Evolutionary conservation across 2,888 invertebrate species (phyloP), one percentile per base, ranked within the genome.

Genomic region (Diaphora mendica): DNA sequence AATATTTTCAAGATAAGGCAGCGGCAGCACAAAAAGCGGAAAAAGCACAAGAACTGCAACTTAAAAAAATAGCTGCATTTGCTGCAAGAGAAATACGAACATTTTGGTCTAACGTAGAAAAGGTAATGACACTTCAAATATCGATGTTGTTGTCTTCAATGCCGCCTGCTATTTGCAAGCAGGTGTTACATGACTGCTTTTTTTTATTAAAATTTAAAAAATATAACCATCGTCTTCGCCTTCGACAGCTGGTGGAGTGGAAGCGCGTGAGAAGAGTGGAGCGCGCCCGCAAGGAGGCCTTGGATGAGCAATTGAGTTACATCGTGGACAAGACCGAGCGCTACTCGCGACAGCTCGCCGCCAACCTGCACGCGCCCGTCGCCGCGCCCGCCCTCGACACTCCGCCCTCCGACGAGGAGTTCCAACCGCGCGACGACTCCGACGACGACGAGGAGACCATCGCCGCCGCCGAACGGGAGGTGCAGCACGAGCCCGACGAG

Each of bases 321-420:
- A 99, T 99, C 89, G 99, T 99, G 76, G 99, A 99, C 93, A 99
- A 99, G 94, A 99, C 99, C 0, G 99, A 99, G 93, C 99, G 99
- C 90, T 99, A 99, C 96, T 99, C 99, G 55, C 98, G 98, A 44
- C 97, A 98, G 94, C 95, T 99, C 76, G 98, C 98, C 8, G 98
- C 98, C 92, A 98, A 98, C 81, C 97, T 98, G 96, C 79, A 75
- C 81, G 84, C 73, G 77, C 77, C 84, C 79, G 78, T 44, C 55
- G 26, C 13, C 64, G 51, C 65, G 26, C 62, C 48, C 74, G 66
- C 35, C 11, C 51, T 78, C 84, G 80, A 51, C 72, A 26, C 88
- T 77, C 89, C 91, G 79, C 89, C 90, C 82, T 91, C 92, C 79
- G 94, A 93, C 89, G 98, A 97, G 92, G 99, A 99, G 91, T 99